Evolutionary conservation across 2,888 invertebrate species (phyloP), one percentile per base, ranked within the genome.

Genomic region (Nymphalis polychloros): DNA sequence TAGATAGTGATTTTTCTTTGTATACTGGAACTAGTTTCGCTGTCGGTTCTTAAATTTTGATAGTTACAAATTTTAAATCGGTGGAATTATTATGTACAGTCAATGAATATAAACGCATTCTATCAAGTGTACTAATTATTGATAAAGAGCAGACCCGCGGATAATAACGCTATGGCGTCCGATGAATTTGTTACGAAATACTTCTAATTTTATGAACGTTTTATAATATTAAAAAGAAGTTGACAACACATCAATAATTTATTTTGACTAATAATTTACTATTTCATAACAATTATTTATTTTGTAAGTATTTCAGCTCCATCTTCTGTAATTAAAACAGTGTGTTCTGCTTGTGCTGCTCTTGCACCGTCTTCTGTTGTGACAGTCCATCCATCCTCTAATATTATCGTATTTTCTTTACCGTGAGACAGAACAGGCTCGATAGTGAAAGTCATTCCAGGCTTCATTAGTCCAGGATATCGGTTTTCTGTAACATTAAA

Each of bases 361-460:
- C 98, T 93, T 0, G 97, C 94, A 72, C 95, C 93, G 81, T 99
- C 98, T 27, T 93, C 86, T 0, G 97, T 98, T 0, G 97, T 93
- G 0, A 97, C 96, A 0, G 99, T 98, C 99, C 99, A 99, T 0
- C 96, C 96, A 84, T 99, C 99, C 63, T 96, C 95, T 19, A 97
- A 92, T 70, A 97, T 92, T 31, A 94, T 93, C 2, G 97, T 93
- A 66, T 95, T 91, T 53, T 93, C 92, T 0, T 87, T 88, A 0
- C 98, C 98, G 76, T 97, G 96, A 1, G 96, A 95, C 19, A 99
- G 81, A 10, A 96, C 95, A 13, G 99, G 99, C 82, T 99, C 98
- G 78, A 99, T 97, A 0, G 98, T 99, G 81, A 99, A 98, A 0
- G 97, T 97, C 97, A 98, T 98, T n/a, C 98, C 98, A 4, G 96